Percentiles rank a stretch among this genome's conserved stretches.
These are phyloP conservation scores for Myrmophylax atrothorax DNA, from an alignment of 2,113 vertebrate genomes.

Conservation along the genomic window DNA sequence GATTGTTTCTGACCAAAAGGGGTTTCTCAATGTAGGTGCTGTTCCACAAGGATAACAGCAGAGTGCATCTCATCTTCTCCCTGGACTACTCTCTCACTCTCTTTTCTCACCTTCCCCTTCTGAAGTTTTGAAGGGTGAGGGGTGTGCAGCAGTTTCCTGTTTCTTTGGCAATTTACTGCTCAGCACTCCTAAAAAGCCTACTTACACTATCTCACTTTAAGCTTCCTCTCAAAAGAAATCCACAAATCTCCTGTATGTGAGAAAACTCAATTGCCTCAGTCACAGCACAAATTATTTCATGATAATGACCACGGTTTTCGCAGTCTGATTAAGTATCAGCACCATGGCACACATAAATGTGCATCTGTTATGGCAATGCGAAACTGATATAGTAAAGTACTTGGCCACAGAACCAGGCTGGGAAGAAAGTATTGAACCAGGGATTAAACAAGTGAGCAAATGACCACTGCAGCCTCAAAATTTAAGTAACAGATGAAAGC, in stretches of 20 bases:
- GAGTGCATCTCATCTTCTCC: background rate
- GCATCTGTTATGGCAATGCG: background rate
- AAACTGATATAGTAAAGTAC: background rate
- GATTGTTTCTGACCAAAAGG: rapidly evolving
- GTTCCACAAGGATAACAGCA: background rate
- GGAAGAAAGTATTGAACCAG: background rate
- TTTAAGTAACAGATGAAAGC: background rate
- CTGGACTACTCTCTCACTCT: background rate
- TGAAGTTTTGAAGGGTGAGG: background rate
- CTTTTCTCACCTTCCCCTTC: background rate
- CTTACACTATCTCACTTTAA: background rate
- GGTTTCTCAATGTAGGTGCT: background rate
- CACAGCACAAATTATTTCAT: background rate
- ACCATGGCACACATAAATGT: background rate
- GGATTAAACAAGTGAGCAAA: background rate
- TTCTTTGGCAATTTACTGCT: background rate
- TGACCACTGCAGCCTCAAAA: background rate
- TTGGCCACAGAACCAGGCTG: background rate
- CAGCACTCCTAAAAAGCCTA: background rate
- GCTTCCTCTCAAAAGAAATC: background rate
- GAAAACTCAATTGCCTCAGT: background rate
- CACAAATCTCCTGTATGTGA: background rate
- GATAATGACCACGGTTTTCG: background rate
- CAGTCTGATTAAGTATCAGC: background rate
- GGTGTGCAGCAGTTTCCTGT: rapidly evolving